A percentile compares a stretch with the other conserved stretches of the same genome.
phyloP scores from a whole-genome alignment of 2,113 vertebrate species.

The Donacobius atricapilla region DNA sequence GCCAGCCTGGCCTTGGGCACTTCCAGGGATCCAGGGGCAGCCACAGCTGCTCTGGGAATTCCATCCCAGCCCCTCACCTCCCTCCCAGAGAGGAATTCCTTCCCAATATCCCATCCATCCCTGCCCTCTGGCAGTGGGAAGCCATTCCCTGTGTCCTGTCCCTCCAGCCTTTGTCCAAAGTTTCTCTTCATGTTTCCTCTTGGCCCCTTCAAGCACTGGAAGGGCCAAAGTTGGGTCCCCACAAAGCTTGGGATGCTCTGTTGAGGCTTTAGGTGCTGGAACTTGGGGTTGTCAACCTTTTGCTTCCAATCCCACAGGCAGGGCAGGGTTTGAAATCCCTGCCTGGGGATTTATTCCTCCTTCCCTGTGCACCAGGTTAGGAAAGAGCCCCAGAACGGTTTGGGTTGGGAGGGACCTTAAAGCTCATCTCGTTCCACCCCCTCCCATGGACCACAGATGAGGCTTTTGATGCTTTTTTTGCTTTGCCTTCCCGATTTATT shows the following conservation, averaged over 20 bases:
- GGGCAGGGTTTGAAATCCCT: neutral
- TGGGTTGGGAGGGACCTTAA: neutral
- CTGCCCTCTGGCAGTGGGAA: neutral
- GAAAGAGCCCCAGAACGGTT: neutral
- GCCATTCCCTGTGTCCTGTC: neutral
- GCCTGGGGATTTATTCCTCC: neutral
- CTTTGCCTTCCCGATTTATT: neutral
- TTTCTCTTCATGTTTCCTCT: neutral
- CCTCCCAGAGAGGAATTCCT: accelerated
- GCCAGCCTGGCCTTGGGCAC: neutral
- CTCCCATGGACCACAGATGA: neutral
- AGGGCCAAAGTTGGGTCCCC: neutral
- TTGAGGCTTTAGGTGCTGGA: neutral
- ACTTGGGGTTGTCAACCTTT: neutral
- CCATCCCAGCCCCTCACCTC: neutral
- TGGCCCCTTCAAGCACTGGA: neutral
- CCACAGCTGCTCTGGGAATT: neutral
- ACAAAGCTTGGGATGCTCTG: neutral
- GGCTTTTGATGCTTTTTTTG: slow-evolving; percentile 3
- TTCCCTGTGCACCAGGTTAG: neutral
- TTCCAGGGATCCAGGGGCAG: neutral
- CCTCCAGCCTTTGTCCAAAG: neutral
- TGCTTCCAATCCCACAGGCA: neutral
- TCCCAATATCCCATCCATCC: accelerated
- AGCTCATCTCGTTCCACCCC: neutral